Evolutionary conservation across 2,888 invertebrate genomes (phyloP).

Genomic region (Eudemis profundana): DNA sequence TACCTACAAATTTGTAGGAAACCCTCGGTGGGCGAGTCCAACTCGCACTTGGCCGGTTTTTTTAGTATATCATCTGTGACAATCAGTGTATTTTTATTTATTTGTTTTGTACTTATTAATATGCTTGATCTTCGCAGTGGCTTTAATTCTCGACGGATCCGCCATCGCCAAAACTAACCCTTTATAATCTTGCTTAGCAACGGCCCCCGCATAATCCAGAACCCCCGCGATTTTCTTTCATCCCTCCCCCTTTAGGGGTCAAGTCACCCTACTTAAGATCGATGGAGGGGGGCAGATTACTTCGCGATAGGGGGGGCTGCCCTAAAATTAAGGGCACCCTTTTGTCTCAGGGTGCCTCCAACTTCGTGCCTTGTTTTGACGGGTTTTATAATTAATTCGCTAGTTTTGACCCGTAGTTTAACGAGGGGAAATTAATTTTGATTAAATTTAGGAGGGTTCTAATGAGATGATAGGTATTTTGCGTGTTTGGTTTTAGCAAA

Average conservation of each 20-base stretch:
- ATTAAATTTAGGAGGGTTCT: conserved; percentile 57
- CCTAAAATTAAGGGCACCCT: conserved; percentile 75
- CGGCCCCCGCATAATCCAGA: conserved; percentile 62
- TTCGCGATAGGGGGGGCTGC: conserved; percentile 78
- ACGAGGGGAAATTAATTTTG: conserved; percentile 76
- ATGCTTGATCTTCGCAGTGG: conserved; percentile 3
- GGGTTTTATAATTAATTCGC: conserved; percentile 84
- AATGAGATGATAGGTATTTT: conserved; percentile 48
- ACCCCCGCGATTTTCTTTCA: conserved; percentile 80
- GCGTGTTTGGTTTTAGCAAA: conserved; percentile 23
- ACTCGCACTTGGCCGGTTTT: too few species aligned
- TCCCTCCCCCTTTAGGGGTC: conserved; percentile 72
- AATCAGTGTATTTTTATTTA: too few species aligned
- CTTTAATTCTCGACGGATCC: conserved; percentile 47
- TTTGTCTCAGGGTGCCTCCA: conserved; percentile 78
- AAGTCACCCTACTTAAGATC: conserved; percentile 85
- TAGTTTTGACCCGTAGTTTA: conserved; percentile 80
- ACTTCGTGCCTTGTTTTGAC: conserved; percentile 82
- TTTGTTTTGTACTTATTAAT: too few species aligned
- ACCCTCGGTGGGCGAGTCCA: too few species aligned
- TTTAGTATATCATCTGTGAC: too few species aligned
- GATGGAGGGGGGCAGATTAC: conserved; percentile 81
- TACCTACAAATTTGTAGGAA: too few species aligned
- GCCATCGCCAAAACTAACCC: conserved; percentile 75
- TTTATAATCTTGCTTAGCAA: conserved; percentile 66